phyloP scores from a whole-genome alignment of 2,888 invertebrate genomes.

The Pedicia rivosa region DNA sequence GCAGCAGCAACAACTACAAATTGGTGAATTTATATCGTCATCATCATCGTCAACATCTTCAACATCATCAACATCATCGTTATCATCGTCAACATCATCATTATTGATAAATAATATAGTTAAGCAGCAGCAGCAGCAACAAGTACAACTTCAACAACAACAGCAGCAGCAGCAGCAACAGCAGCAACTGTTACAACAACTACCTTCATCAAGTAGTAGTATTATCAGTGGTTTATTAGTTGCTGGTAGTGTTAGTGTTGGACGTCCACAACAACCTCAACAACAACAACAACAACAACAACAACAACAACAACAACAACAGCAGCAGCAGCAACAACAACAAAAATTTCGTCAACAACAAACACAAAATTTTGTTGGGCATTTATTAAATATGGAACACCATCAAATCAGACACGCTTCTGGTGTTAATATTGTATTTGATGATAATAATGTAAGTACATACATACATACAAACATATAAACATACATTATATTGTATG shows the following conservation, averaged over 20 bases:
- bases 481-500: no score
- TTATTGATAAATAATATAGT: no score
- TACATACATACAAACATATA: not conserved
- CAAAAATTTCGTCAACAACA: not conserved
- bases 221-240: not conserved
- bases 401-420: slow-evolving; percentile 12
- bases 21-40: not conserved
- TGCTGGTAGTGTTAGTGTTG: no score
- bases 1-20: not conserved
- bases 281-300: not conserved
- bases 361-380: not conserved
- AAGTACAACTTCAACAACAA: not conserved
- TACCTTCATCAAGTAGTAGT: not conserved
- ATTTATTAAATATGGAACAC: slow-evolving; percentile 11
- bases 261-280: not conserved
- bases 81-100: slow-evolving; percentile 1
- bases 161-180: not conserved
- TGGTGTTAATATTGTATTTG: slow-evolving; percentile 11
- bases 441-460: slow-evolving; percentile 4
- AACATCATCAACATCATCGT: slow-evolving; percentile 1
- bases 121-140: not conserved
- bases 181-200: not conserved
- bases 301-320: not conserved
- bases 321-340: slow-evolving; percentile 1
- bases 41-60: not conserved